A percentile compares a stretch with the other conserved stretches of the same genome.
Evolutionary conservation across 2,113 vertebrate species (phyloP).

Genomic region (Pelecanus crispus): DNA sequence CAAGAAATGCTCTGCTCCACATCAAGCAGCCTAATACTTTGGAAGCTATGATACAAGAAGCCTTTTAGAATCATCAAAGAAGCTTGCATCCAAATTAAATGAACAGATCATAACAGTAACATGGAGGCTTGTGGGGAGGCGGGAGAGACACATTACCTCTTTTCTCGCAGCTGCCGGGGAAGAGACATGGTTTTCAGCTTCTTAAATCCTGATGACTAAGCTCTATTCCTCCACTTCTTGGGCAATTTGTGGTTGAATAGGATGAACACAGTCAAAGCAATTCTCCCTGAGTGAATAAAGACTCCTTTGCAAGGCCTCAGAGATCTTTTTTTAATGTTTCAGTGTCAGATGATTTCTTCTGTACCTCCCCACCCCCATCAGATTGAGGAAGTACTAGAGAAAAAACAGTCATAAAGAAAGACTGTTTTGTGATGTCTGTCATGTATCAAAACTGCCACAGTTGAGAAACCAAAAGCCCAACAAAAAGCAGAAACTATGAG

Average conservation of each 20-base stretch:
- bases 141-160: constrained; percentile 77
- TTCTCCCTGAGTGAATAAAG: background rate
- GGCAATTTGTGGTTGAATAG: background rate
- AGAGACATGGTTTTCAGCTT: constrained; percentile 75
- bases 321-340: background rate
- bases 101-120: background rate
- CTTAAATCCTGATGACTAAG: background rate
- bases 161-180: constrained; percentile 84
- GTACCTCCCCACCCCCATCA: background rate
- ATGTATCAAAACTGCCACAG: background rate
- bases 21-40: background rate
- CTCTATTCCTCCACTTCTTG: background rate
- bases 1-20: background rate
- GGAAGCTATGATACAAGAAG: background rate
- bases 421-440: background rate
- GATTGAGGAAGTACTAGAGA: constrained; percentile 58
- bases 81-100: background rate
- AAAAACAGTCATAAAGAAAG: constrained; percentile 14
- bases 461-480: constrained; percentile 4
- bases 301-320: constrained; percentile 1
- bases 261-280: background rate
- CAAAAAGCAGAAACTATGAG: background rate
- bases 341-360: background rate
- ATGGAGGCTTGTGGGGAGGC: background rate
- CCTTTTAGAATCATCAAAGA: background rate